Conservation (phyloP, 1,140 invertebrate genomes). For the Galleria mellonella region DNA sequence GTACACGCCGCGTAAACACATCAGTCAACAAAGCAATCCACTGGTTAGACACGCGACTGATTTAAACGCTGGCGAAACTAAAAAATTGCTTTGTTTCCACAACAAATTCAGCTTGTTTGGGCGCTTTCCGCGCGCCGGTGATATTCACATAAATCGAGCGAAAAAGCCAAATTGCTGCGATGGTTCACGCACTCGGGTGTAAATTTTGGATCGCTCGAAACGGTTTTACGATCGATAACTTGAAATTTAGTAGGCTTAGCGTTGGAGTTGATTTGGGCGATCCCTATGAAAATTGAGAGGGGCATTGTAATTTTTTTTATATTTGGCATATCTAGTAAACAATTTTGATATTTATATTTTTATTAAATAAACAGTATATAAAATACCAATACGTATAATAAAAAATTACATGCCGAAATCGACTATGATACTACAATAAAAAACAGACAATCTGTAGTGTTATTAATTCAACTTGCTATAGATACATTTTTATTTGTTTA, state of each 20-base stretch:
- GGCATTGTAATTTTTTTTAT: too few relatives aligned
- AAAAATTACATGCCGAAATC: too few relatives aligned
- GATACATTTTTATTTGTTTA: too few relatives aligned
- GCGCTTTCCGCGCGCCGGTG: slow-evolving; percentile 51
- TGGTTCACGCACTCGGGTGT: slow-evolving; percentile 35
- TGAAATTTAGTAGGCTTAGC: not conserved
- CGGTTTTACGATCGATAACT: slow-evolving; percentile 3
- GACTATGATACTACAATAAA: too few relatives aligned
- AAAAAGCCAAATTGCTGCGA: slow-evolving; percentile 66
- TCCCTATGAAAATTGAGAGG: too few relatives aligned
- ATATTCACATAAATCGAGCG: slow-evolving; percentile 66
- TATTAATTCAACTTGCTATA: too few relatives aligned
- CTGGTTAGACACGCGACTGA: slow-evolving; percentile 57
- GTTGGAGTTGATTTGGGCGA: not conserved
- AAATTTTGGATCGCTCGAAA: slow-evolving; percentile 8
- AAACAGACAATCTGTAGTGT: too few relatives aligned
- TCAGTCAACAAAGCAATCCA: slow-evolving; percentile 39
- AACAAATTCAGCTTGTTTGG: slow-evolving; percentile 64
- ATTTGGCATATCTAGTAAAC: too few relatives aligned
- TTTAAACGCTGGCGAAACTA: slow-evolving; percentile 55
- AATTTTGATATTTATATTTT: too few relatives aligned
- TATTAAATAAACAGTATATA: too few relatives aligned
- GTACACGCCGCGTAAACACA: slow-evolving; percentile 29
- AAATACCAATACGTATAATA: too few relatives aligned
- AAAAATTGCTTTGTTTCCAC: slow-evolving; percentile 54